These are phyloP conservation scores for Limnephilus marmoratus DNA, from an alignment of 2,888 invertebrate genomes.

Conservation along the genomic window DNA sequence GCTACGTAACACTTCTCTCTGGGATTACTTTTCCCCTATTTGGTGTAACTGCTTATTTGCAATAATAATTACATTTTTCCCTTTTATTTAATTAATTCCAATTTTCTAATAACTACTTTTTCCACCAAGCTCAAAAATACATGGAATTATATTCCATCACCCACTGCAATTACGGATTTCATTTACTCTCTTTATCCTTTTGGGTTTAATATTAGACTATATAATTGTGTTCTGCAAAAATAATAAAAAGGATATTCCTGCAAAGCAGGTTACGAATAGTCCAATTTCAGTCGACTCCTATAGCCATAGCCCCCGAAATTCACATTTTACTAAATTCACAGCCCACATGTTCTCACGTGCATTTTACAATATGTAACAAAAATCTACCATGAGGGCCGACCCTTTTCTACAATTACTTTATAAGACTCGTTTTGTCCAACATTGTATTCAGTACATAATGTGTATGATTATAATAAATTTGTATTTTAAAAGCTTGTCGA, in stretches of 20 bases:
- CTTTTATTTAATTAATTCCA: background rate
- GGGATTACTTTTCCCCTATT: background rate
- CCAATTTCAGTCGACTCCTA: background rate
- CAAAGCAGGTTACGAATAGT: background rate
- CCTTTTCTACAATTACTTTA: background rate
- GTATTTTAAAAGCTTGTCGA: background rate
- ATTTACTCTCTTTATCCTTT: slow-evolving; percentile 7
- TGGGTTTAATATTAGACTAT: background rate
- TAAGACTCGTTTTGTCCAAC: background rate
- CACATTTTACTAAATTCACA: background rate
- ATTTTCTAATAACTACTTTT: background rate
- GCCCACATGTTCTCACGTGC: background rate
- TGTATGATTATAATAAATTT: background rate
- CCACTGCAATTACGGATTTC: background rate
- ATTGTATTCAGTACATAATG: background rate
- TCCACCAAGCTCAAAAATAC: background rate
- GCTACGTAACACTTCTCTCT: no score
- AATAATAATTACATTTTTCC: background rate
- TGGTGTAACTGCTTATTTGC: background rate
- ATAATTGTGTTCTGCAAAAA: background rate
- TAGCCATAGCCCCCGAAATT: background rate
- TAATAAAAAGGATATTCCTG: background rate
- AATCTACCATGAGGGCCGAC: background rate
- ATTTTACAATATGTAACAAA: no score
- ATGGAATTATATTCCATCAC: background rate